Base-by-base conservation (phyloP, 2,888 invertebrate genomes). In the Plemyria rubiginata region DNA sequence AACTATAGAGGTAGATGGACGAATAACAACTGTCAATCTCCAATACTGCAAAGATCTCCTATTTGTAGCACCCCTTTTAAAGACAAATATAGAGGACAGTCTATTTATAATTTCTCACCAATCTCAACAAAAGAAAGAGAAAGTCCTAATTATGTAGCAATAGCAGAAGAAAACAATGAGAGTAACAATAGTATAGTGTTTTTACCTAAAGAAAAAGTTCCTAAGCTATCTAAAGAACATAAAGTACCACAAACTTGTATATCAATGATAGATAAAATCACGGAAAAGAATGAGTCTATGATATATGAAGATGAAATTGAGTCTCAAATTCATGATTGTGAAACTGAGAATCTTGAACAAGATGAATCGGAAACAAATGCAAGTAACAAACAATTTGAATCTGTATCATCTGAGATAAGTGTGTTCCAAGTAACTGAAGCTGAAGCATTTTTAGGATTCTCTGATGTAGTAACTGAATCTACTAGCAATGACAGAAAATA, bases 31-130 rank as follows among this genome's bases (percentile, higher is more conserved):
- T 63, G 74, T 54, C 70, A 79, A 50, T 79, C 81, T 41, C 79
- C 83, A 41, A 61, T 75, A 6, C 50, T 74, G 49, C 76, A 77
- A 63, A 80, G 74, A 54, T 88, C 90, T 1, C 89, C 89, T 40
- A 70, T 87, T 32, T 86, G 88, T 68, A 92, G 92, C 73, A 92
- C 92, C 41, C 92, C 92, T 59, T 88, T 87, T 57, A 82, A 79
- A 75, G 78, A 82, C 50, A 92, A 89, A 73, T 84, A 85, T 67
- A 84, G 88, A 71, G 84, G 85, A 8, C 81, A 85, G 66, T 90
- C 91, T 45, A 90, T 92, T 68, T 90, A 80, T 68, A 86, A 85
- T 62, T 86, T 90, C 67, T 92, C 92, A 38, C 91, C 92, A 43
- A 91, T 92, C 61, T 60, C 73, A 41, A 66, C 65, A 55, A 76